phyloP scores from a whole-genome alignment of 2,113 vertebrate genomes.

The Toxotes jaculatrix region DNA sequence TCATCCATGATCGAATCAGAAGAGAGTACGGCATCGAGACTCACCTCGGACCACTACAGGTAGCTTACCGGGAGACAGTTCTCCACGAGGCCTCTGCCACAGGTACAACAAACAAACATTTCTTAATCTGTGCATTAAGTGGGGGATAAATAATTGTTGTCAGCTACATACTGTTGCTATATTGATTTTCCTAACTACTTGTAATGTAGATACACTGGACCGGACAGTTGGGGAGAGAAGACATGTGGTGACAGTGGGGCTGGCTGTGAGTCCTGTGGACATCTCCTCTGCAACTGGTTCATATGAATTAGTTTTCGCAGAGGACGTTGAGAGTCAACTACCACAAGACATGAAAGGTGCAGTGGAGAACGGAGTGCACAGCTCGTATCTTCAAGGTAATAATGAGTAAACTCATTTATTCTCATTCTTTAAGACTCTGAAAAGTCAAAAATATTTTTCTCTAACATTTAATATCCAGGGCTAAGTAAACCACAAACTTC shows the following conservation, averaged over 20 bases:
- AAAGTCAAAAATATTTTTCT: too few species aligned
- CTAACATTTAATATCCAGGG: too few species aligned
- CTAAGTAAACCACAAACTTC: neutral
- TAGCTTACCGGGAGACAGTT: slow-evolving; percentile 95
- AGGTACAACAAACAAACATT: slow-evolving; percentile 79
- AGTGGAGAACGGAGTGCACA: slow-evolving; percentile 89
- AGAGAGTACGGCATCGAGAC: slow-evolving; percentile 94
- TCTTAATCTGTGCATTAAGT: neutral
- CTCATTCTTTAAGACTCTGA: neutral
- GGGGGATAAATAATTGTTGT: neutral
- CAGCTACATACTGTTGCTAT: neutral
- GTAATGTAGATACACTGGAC: slow-evolving; percentile 88
- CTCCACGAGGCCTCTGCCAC: slow-evolving; percentile 81
- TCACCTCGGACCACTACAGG: slow-evolving; percentile 93
- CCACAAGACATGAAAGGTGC: slow-evolving; percentile 83
- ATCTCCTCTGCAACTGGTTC: slow-evolving; percentile 26
- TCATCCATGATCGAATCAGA: slow-evolving; percentile 95
- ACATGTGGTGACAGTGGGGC: slow-evolving; percentile 86
- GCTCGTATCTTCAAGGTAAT: slow-evolving; percentile 91
- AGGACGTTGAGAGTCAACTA: slow-evolving; percentile 70
- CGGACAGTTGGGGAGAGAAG: slow-evolving; percentile 90
- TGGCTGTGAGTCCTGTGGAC: slow-evolving; percentile 83
- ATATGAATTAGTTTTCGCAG: slow-evolving; percentile 77
- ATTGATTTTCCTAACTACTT: neutral
- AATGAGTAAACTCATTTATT: neutral